Percentiles rank a stretch among this genome's conserved stretches.
These are phyloP conservation scores for Petrocephalus schoutedeni DNA, from an alignment of 2,797 vertebrate species.

Conservation along the genomic window DNA sequence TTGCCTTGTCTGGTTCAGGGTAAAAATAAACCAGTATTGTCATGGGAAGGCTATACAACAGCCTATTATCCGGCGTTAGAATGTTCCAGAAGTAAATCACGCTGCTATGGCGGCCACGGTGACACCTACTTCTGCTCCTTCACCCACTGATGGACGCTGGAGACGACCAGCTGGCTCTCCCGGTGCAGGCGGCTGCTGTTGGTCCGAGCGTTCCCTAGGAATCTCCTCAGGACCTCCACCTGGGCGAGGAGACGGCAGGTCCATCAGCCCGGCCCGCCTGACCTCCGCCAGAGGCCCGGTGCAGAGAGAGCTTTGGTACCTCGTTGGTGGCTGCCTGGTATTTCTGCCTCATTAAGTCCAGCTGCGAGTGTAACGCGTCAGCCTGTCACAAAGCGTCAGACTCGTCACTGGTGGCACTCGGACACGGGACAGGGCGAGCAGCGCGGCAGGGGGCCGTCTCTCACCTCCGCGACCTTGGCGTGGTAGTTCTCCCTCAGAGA, in stretches of 20 bases:
- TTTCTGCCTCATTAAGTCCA: constrained; percentile 40
- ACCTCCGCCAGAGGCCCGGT: neutral
- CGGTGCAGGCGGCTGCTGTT: constrained; percentile 43
- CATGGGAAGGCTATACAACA: neutral
- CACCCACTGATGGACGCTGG: constrained; percentile 58
- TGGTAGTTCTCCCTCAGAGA: constrained; percentile 57
- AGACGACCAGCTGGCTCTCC: constrained; percentile 62
- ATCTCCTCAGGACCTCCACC: constrained; percentile 46
- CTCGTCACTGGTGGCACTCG: neutral
- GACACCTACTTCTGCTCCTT: constrained; percentile 61
- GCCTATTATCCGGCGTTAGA: neutral
- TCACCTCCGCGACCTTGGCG: constrained; percentile 52
- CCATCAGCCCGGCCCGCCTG: neutral
- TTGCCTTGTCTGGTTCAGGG: constrained; percentile 50
- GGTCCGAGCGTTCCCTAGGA: constrained; percentile 33
- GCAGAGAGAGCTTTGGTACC: constrained; percentile 20
- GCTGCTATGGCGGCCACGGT: neutral
- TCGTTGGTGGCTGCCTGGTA: constrained; percentile 33
- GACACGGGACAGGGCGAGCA: neutral
- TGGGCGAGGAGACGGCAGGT: constrained; percentile 18
- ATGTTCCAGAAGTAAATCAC: neutral
- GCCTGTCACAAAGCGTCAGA: constrained; percentile 30
- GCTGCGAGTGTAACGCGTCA: constrained; percentile 37
- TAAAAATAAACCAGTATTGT: neutral
- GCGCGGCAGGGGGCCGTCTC: neutral